A percentile compares a stretch with the other conserved stretches of the same genome.
These are phyloP conservation scores for Embidobia sp. DNA, from an alignment of 2,888 invertebrate genomes.

Conservation along the genomic window DNA sequence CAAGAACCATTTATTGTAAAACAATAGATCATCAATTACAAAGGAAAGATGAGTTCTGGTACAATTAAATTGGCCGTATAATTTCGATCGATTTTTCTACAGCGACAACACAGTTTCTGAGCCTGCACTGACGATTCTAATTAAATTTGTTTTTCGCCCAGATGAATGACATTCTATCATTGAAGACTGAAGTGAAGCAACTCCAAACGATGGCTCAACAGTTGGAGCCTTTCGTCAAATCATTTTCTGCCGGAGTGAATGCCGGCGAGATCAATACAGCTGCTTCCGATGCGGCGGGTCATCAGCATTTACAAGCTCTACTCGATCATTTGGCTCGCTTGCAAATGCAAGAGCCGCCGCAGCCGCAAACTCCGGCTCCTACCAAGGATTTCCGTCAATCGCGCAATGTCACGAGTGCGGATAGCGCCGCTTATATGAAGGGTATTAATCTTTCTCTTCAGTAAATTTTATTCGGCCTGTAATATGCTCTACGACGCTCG, in stretches of 20 bases:
- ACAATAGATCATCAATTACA: too few relatives aligned
- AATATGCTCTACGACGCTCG: too few relatives aligned
- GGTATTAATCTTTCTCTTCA: constrained; percentile 68
- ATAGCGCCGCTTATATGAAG: constrained; percentile 79
- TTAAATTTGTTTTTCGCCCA: constrained; percentile 74
- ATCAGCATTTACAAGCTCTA: constrained; percentile 83
- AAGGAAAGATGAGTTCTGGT: too few relatives aligned
- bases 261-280: constrained; percentile 76
- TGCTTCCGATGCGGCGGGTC: constrained; percentile 80
- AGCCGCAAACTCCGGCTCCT: constrained; percentile 70
- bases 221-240: constrained; percentile 86
- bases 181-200: constrained; percentile 86
- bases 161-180: constrained; percentile 85
- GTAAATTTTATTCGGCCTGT: not conserved
- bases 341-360: constrained; percentile 77
- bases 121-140: not conserved
- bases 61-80: too few relatives aligned
- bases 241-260: constrained; percentile 80
- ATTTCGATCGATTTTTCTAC: too few relatives aligned
- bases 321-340: constrained; percentile 83
- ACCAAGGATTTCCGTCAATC: constrained; percentile 78
- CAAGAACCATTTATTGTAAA: too few relatives aligned
- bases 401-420: constrained; percentile 74
- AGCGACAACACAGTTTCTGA: too few relatives aligned
- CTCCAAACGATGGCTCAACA: constrained; percentile 85